Conservation (phyloP, 2,113 vertebrate species). For the Gallinago undulata region DNA sequence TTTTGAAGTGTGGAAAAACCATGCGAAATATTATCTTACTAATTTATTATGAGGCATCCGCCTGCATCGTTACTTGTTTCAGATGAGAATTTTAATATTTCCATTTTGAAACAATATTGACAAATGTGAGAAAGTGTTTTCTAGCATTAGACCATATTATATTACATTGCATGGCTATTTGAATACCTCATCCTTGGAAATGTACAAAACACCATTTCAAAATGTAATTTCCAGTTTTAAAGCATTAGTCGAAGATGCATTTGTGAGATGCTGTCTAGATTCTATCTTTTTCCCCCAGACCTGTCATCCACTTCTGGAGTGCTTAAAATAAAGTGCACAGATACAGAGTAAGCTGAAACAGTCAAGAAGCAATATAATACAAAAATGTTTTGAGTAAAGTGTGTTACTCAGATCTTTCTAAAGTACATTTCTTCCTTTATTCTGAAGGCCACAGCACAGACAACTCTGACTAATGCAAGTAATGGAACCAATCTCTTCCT, state of each 20-base stretch:
- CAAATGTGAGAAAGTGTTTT: background rate
- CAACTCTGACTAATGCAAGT: slow-evolving; percentile 92
- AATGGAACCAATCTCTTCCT: slow-evolving; percentile 92
- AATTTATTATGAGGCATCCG: background rate
- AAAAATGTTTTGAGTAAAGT: slow-evolving; percentile 91
- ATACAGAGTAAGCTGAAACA: slow-evolving; percentile 85
- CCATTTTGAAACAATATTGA: background rate
- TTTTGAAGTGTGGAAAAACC: background rate
- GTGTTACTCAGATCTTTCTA: slow-evolving; percentile 91
- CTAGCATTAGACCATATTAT: background rate
- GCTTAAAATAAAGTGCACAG: slow-evolving; percentile 93
- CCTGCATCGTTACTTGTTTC: background rate
- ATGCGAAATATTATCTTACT: background rate
- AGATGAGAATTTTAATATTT: background rate
- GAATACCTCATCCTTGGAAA: slow-evolving; percentile 61
- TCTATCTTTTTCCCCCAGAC: slow-evolving; percentile 70
- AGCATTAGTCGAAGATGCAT: slow-evolving; percentile 81
- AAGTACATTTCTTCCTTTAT: slow-evolving; percentile 90
- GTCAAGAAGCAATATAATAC: slow-evolving; percentile 88
- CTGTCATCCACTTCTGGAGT: slow-evolving; percentile 91
- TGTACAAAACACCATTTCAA: slow-evolving; percentile 72
- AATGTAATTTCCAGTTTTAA: slow-evolving; percentile 84
- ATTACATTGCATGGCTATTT: background rate
- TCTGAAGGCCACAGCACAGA: slow-evolving; percentile 85
- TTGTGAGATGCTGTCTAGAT: slow-evolving; percentile 76